Percentiles rank a stretch among this genome's conserved stretches.
Conservation (phyloP, 2,888 invertebrate species). For the Dendrolimus houi region DNA sequence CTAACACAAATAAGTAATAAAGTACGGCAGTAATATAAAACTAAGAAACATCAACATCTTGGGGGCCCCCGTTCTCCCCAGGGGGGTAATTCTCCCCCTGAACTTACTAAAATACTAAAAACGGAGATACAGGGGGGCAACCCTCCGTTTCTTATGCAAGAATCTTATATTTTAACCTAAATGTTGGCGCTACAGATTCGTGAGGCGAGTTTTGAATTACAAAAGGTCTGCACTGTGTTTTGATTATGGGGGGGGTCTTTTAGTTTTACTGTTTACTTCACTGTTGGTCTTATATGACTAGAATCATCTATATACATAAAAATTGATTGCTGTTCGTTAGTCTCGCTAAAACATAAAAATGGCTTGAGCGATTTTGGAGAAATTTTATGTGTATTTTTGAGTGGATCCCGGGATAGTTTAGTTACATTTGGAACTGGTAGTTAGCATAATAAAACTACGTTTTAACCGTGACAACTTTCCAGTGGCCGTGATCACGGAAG, state of each 20-base stretch:
- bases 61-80: slow-evolving; percentile 33
- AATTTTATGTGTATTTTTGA: too few relatives aligned
- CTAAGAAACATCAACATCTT: slow-evolving; percentile 77
- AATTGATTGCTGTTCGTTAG: too few relatives aligned
- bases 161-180: slow-evolving; percentile 75
- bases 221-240: slow-evolving; percentile 10
- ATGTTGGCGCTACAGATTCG: slow-evolving; percentile 42
- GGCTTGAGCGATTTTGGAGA: too few relatives aligned
- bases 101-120: slow-evolving; percentile 78
- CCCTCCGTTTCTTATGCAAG: slow-evolving; percentile 73
- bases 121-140: slow-evolving; percentile 69
- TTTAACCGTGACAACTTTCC: too few relatives aligned
- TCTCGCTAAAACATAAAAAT: too few relatives aligned
- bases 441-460: too few relatives aligned
- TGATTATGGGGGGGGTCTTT: slow-evolving; percentile 4
- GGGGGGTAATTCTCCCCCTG: slow-evolving; percentile 67
- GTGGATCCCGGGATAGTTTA: too few relatives aligned
- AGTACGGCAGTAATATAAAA: slow-evolving; percentile 75
- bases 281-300: too few relatives aligned
- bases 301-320: too few relatives aligned
- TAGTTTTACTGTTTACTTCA: too few relatives aligned
- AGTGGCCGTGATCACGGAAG: too few relatives aligned
- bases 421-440: too few relatives aligned
- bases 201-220: slow-evolving; percentile 23
- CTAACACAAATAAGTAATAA: slow-evolving; percentile 73